Base-by-base conservation (phyloP, 2,888 invertebrate genomes). In the Chloroclysta siterata region DNA sequence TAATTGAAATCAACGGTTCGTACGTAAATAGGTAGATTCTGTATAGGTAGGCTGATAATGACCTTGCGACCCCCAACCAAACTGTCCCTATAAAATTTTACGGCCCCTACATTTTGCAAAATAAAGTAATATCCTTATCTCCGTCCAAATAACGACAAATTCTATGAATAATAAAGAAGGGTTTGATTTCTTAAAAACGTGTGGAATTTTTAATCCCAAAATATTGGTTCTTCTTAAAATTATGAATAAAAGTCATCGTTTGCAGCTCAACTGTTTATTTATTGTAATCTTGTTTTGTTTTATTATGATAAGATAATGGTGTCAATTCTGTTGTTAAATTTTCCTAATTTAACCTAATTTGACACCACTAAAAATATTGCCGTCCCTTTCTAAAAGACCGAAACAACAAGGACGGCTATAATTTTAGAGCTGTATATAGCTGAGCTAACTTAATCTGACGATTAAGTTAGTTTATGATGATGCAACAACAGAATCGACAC, bases 1-100 rank as follows among this genome's bases (percentile, higher is more conserved):
- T 87, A 86, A 88, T 87, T 86, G 83, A 82, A 85, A 84, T 79
- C 82, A 84, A 88, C 78, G 83, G 78, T 76, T 80, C 78, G 79
- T 81, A 78, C 73, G 75, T 68, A 68, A 72, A 74, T 76, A 76
- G 69, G 70, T 62, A 60, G 63, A 63, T 69, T 61, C 67, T 77
- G 77, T 79, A 79, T 83, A 84, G 81, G 82, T 82, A 80, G 77
- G 68, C 72, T 78, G 78, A 81, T 88, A 88, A 88, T 84, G 85
- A 82, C 77, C 75, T 65, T 66, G 73, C 72, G 73, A 74, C 81
- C 80, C 79, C 78, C 78, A 79, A 78, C 78, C 78, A 84, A 88
- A 83, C 80, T 84, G 80, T 75, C 69, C 68, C 71, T 79, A 84
- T 90, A 87, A 88, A 89, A 89, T 89, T 89, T 89, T 87, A 90